These are phyloP conservation scores for Prolemur simus DNA, from an alignment of 2,113 vertebrate species.

Conservation along the genomic window DNA sequence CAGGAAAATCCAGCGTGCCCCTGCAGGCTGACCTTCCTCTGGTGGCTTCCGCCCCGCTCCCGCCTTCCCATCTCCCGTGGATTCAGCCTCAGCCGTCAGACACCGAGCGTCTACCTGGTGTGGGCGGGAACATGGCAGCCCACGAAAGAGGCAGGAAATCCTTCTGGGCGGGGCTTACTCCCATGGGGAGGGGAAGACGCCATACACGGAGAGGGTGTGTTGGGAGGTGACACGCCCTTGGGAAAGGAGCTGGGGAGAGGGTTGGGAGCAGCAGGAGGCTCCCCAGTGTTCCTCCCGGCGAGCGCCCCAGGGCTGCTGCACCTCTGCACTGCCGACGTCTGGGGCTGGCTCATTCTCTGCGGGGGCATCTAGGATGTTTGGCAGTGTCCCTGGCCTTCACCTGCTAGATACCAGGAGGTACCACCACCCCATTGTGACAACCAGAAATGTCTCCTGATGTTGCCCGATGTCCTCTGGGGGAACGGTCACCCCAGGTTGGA, in stretches of 20 bases:
- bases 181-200: background rate
- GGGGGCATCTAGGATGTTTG: rapidly evolving
- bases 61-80: rapidly evolving
- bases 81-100: background rate
- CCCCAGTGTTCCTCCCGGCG: no score
- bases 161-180: background rate
- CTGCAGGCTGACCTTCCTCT: background rate
- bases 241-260: no score
- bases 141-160: background rate
- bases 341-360: background rate
- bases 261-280: no score
- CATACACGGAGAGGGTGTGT: rapidly evolving
- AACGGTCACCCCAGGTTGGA: background rate
- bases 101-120: rapidly evolving
- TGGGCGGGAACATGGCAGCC: no score
- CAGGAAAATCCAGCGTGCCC: background rate
- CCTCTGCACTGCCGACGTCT: rapidly evolving
- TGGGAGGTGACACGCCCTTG: background rate
- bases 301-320: background rate
- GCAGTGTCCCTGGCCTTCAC: background rate
- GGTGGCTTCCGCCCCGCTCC: background rate
- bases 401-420: background rate
- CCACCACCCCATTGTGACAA: background rate
- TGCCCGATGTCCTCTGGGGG: background rate
- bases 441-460: background rate